phyloP scores from a whole-genome alignment of 2,113 vertebrate species.

The Pseudolaguvia tuberculata region DNA sequence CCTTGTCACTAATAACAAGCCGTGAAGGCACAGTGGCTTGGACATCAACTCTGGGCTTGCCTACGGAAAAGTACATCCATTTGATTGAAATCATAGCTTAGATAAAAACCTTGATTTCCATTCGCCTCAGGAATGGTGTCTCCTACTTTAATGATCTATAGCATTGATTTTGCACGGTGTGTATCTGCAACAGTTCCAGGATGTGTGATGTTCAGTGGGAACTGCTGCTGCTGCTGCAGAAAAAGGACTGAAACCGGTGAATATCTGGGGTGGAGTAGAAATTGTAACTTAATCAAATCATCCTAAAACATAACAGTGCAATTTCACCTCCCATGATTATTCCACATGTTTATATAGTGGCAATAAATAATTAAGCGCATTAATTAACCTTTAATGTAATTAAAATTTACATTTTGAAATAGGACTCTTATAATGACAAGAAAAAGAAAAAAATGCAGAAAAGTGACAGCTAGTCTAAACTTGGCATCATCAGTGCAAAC shows the following conservation, averaged over 20 bases:
- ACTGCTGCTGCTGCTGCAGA: too few species aligned
- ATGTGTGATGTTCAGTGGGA: too few species aligned
- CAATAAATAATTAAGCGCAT: not conserved
- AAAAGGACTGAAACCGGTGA: too few species aligned
- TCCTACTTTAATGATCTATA: not conserved
- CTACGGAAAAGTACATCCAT: slow-evolving; percentile 57
- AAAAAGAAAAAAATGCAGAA: not conserved
- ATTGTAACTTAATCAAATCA: not conserved
- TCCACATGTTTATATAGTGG: not conserved
- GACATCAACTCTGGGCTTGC: slow-evolving; percentile 69
- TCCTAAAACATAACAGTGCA: not conserved
- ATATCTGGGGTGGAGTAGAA: not conserved
- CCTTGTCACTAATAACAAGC: slow-evolving; percentile 53
- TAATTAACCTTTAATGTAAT: not conserved
- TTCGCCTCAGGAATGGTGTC: too few species aligned
- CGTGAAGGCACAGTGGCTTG: slow-evolving; percentile 57
- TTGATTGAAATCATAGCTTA: not conserved
- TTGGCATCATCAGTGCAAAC: slow-evolving; percentile 21
- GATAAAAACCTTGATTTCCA: not conserved
- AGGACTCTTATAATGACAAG: not conserved
- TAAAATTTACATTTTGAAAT: not conserved
- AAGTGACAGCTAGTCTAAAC: not conserved
- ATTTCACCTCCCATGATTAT: not conserved
- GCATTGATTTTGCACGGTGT: too few species aligned
- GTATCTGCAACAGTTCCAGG: too few species aligned